Conservation (phyloP, 2,888 invertebrate species). For the Dorcus hopei region DNA sequence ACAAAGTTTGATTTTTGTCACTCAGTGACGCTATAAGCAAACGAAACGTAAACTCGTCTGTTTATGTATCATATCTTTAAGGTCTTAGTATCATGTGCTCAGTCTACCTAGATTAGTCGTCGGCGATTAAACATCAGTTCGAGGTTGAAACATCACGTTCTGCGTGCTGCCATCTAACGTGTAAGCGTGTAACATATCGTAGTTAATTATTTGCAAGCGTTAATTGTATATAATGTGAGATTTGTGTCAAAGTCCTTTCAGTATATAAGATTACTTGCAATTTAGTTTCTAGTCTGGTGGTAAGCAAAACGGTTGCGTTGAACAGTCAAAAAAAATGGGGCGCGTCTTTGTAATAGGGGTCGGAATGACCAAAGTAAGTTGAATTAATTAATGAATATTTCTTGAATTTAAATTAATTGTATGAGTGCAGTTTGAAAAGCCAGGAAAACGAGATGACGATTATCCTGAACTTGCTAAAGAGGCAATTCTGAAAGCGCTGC, state of each 20-base stretch:
- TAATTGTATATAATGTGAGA: too few species aligned
- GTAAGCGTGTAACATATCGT: too few species aligned
- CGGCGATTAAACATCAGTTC: too few species aligned
- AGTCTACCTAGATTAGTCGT: too few species aligned
- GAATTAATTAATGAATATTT: slow-evolving; percentile 6
- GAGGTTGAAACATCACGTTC: too few species aligned
- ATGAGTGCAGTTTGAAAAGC: slow-evolving; percentile 79
- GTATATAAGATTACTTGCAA: slow-evolving; percentile 10
- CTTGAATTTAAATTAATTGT: slow-evolving; percentile 9
- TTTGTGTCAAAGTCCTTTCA: slow-evolving; percentile 16
- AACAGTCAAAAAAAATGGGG: slow-evolving; percentile 39
- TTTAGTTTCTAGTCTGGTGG: background rate
- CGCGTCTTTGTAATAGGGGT: slow-evolving; percentile 89
- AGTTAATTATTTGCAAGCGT: too few species aligned
- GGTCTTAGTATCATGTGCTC: too few species aligned
- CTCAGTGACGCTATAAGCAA: too few species aligned
- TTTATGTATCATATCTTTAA: too few species aligned
- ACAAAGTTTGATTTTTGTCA: too few species aligned
- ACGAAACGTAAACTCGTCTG: too few species aligned
- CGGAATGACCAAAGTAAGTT: slow-evolving; percentile 90
- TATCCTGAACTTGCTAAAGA: slow-evolving; percentile 96
- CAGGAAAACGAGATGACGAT: slow-evolving; percentile 75
- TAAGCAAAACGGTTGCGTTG: background rate
- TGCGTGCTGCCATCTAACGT: too few species aligned
- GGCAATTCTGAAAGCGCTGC: slow-evolving; percentile 82